These are phyloP conservation scores for Stegodyphus dumicola DNA, from an alignment of 1,140 invertebrate genomes.

Conservation along the genomic window DNA sequence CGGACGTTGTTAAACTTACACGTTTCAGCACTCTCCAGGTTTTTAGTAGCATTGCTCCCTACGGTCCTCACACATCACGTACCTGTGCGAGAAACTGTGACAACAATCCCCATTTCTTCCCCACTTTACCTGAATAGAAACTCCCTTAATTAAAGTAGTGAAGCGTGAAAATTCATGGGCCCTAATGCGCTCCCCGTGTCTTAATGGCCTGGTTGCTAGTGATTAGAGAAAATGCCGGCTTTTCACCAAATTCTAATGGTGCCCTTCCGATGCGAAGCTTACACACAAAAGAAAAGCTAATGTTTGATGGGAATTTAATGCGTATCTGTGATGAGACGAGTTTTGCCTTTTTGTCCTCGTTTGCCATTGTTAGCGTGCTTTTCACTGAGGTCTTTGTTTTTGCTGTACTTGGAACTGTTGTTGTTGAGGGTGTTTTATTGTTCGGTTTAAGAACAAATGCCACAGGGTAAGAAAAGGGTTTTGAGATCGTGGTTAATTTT, in stretches of 20 bases:
- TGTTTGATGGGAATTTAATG: conserved; percentile 56
- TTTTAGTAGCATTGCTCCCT: background rate
- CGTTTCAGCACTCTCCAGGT: background rate
- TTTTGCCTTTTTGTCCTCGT: conserved; percentile 4
- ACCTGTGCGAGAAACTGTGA: background rate
- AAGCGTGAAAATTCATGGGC: conserved; percentile 51
- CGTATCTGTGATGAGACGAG: background rate
- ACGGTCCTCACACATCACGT: too few species aligned
- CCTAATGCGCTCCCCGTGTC: conserved; percentile 37
- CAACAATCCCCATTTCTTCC: background rate
- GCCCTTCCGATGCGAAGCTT: background rate
- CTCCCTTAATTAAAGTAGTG: conserved; percentile 42
- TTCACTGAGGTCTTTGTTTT: conserved; percentile 4
- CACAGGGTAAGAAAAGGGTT: too few species aligned
- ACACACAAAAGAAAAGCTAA: conserved; percentile 42
- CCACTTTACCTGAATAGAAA: background rate
- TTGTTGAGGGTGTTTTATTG: background rate
- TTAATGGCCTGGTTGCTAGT: conserved; percentile 37
- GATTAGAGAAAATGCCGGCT: conserved; percentile 28
- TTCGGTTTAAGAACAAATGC: too few species aligned
- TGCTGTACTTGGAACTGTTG: conserved; percentile 8
- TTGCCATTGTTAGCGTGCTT: background rate
- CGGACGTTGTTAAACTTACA: background rate
- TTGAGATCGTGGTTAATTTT: too few species aligned
- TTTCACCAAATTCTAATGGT: conserved; percentile 51